Base-by-base conservation (phyloP, 2,797 vertebrate species). In the Champsocephalus gunnari region DNA sequence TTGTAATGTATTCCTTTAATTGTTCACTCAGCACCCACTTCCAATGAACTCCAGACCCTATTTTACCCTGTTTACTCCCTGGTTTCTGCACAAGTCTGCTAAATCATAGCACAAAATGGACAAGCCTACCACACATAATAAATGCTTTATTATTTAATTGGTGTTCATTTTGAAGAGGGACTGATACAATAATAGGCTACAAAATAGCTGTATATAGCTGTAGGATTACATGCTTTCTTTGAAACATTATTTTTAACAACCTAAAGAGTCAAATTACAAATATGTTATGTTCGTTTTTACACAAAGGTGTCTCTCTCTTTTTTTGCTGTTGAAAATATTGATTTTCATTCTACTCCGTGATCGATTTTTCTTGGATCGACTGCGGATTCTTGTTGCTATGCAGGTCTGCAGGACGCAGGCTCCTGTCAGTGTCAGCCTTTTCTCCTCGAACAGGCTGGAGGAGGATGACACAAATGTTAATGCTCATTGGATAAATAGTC, bases 311-410 rank as follows among this genome's bases (percentile, higher is more conserved):
- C 12, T 48, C 5, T 48, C 28, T 58, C 24, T 34, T 5, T 43
- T 17, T 17, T 38, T 28, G 28, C 5, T 28, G 28, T 28, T 28
- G 28, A 28, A 38, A 47, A 43, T 34, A 61, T 17, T 32, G 41
- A 12, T 43, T 19, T 50, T 59, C 21, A 1, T 21, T 12, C 9
- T 53, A 3, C 14, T 49, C 11, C 12, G 0, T 16, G 55, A 93
- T 93, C 93, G 91, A 94, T 88, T 82, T 82, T 77, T 88, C 90
- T 19, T 82, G 2, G 68, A 87, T 95, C 92, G 91, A 91, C 88
- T 95, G 91, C 89, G 76, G 76, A 85, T 88, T 92, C 92, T 94
- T 95, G 94, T 95, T 95, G 94, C 94, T 93, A 93, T 93, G 94
- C 94, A 91, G 91, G 88, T 89, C 90, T 85, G 79, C 51, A 63